These are phyloP conservation scores for Pristionchus exspectatus DNA, from an alignment of 2,888 invertebrate genomes.

Conservation along the genomic window DNA sequence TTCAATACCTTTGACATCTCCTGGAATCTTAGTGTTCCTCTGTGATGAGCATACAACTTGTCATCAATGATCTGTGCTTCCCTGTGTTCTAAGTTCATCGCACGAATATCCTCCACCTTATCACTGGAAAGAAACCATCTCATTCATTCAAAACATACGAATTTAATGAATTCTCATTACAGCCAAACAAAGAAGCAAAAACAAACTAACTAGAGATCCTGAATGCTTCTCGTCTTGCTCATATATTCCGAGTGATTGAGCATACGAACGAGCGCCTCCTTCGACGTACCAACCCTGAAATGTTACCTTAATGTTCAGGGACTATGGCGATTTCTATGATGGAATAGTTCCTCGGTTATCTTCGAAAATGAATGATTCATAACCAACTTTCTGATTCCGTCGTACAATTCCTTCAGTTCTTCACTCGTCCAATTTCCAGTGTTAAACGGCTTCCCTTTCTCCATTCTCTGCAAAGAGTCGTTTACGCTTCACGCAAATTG, in stretches of 20 bases:
- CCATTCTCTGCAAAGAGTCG: constrained; percentile 54
- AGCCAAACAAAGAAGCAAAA: not conserved
- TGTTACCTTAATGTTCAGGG: not conserved
- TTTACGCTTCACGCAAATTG: too few relatives aligned
- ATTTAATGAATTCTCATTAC: not conserved
- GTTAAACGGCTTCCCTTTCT: constrained; percentile 59
- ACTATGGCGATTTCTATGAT: not conserved
- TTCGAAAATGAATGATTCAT: not conserved
- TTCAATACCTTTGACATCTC: constrained; percentile 15
- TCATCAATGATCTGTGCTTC: constrained; percentile 42
- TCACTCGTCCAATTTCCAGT: constrained; percentile 60
- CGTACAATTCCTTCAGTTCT: constrained; percentile 57
- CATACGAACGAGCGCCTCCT: constrained; percentile 30
- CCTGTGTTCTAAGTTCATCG: constrained; percentile 58
- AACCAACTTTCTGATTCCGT: constrained; percentile 58
- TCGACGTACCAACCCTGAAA: not conserved
- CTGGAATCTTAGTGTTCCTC: not conserved
- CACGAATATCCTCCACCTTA: constrained; percentile 62
- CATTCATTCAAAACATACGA: not conserved
- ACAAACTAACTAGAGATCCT: constrained; percentile 60
- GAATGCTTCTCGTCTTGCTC: constrained; percentile 42
- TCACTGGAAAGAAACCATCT: constrained; percentile 46
- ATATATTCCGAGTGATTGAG: constrained; percentile 28
- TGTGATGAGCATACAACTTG: not conserved
- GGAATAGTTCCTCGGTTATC: not conserved